Evolutionary conservation across 92 coral and sea anemone genomes (phyloP).

Genomic region (Umimayanthus kanabou): DNA sequence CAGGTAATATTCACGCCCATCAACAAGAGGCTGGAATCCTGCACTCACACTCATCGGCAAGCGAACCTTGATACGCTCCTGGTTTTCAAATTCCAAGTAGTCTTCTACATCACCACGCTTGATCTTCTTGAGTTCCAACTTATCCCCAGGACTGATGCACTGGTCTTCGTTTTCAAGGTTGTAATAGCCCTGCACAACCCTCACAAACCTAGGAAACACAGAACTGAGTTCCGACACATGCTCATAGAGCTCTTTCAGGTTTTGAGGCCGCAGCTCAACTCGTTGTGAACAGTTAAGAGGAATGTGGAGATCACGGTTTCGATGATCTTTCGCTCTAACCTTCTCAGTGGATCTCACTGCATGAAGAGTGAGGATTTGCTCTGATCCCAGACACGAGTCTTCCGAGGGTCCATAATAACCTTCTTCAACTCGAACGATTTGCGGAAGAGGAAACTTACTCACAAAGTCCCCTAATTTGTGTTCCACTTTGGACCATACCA

Average conservation of each 20-base stretch:
- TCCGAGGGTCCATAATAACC: conserved; percentile 97
- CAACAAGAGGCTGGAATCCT: conserved; percentile 88
- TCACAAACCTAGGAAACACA: conserved; percentile 74
- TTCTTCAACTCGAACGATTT: conserved; percentile 89
- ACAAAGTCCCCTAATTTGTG: conserved; percentile 75
- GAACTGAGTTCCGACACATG: conserved; percentile 69
- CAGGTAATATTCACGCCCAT: conserved; percentile 92
- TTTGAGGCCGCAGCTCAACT: conserved; percentile 87
- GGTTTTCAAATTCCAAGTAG: conserved; percentile 60
- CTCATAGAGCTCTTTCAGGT: conserved; percentile 80
- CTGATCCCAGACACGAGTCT: conserved; percentile 95
- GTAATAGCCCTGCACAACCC: conserved; percentile 89
- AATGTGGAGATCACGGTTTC: conserved; percentile 75
- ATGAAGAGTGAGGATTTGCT: conserved; percentile 81
- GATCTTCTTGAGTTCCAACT: conserved; percentile 69
- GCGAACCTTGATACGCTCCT: conserved; percentile 64
- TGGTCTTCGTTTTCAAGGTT: conserved; percentile 68
- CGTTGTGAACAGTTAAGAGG: conserved; percentile 90
- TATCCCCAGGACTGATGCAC: conserved; percentile 89
- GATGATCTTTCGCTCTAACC: conserved; percentile 77
- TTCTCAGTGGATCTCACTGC: conserved; percentile 84
- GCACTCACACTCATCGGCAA: conserved; percentile 79
- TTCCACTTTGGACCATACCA: conserved; percentile 85
- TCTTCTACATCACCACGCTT: conserved; percentile 63
- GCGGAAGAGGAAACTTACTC: conserved; percentile 82